These are phyloP conservation scores for Lucifuga dentata DNA, from an alignment of 2,113 vertebrate genomes.

Conservation along the genomic window DNA sequence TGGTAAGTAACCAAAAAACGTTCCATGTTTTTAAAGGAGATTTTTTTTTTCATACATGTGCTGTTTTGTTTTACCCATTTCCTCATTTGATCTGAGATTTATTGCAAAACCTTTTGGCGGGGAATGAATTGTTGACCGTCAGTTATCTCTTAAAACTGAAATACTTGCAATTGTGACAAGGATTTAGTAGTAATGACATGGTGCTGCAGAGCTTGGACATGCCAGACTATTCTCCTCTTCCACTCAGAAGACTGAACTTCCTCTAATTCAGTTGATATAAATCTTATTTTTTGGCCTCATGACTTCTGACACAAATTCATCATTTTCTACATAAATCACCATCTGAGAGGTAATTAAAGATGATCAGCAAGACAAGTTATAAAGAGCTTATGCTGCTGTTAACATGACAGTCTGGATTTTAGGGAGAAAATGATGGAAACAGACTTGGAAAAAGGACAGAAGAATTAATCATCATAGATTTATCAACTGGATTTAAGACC, in stretches of 20 bases:
- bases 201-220: slow-evolving; percentile 22
- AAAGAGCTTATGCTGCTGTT: slow-evolving; percentile 13
- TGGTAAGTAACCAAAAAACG: slow-evolving; percentile 85
- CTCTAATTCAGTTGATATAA: slow-evolving; percentile 18
- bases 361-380: too few species aligned
- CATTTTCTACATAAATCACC: neutral
- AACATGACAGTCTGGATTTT: slow-evolving; percentile 23
- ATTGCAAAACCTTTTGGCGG: neutral
- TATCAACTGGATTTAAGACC: too few species aligned
- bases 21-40: too few species aligned
- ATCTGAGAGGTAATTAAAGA: neutral
- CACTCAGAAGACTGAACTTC: slow-evolving; percentile 13
- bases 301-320: slow-evolving; percentile 8
- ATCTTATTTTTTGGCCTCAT: slow-evolving; percentile 15
- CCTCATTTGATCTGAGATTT: neutral
- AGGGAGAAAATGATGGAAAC: neutral
- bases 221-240: neutral
- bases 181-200: slow-evolving; percentile 16
- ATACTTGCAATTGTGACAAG: slow-evolving; percentile 2
- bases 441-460: too few species aligned
- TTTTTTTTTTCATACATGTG: too few species aligned
- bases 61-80: too few species aligned
- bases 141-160: slow-evolving; percentile 8
- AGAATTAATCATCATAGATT: too few species aligned
- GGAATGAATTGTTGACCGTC: neutral